phyloP scores from a whole-genome alignment of 2,888 invertebrate species.

The Mechanitis mazaeus region DNA sequence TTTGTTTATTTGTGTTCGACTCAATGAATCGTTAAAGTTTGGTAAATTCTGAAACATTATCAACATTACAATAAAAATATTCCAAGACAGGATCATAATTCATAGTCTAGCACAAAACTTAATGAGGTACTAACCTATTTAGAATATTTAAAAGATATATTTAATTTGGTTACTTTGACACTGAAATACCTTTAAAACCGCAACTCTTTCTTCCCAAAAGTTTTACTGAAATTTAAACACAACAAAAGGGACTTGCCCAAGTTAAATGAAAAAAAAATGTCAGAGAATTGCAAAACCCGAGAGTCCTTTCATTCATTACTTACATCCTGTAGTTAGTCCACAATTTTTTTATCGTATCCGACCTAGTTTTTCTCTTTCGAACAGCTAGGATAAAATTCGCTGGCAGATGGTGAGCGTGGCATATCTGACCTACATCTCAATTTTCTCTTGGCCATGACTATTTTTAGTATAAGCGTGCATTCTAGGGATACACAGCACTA shows the following conservation, averaged over 20 bases:
- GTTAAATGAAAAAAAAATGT: constrained; percentile 6
- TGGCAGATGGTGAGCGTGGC: constrained; percentile 17
- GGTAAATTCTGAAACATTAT: too few relatives aligned
- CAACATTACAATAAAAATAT: too few relatives aligned
- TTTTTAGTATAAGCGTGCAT: constrained; percentile 11
- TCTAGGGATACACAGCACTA: too few relatives aligned
- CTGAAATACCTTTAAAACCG: background rate
- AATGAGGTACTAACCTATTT: too few relatives aligned
- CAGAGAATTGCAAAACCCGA: constrained; percentile 27
- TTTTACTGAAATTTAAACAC: background rate
- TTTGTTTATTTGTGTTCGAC: constrained; percentile 14
- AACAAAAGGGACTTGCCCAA: background rate
- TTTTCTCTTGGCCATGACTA: constrained; percentile 27
- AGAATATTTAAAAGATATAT: too few relatives aligned
- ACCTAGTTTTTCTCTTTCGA: constrained; percentile 25
- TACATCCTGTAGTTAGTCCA: constrained; percentile 23
- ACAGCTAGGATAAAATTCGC: constrained; percentile 20
- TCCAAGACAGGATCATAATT: too few relatives aligned
- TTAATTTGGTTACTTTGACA: background rate
- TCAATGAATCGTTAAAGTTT: background rate
- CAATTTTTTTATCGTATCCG: constrained; percentile 22
- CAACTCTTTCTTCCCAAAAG: background rate
- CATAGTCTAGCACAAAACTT: too few relatives aligned
- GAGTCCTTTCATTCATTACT: constrained; percentile 23
- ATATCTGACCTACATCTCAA: constrained; percentile 29